Evolutionary conservation across 2,888 invertebrate species (phyloP), one percentile per base, ranked within the genome.

Genomic region (Leucania comma): DNA sequence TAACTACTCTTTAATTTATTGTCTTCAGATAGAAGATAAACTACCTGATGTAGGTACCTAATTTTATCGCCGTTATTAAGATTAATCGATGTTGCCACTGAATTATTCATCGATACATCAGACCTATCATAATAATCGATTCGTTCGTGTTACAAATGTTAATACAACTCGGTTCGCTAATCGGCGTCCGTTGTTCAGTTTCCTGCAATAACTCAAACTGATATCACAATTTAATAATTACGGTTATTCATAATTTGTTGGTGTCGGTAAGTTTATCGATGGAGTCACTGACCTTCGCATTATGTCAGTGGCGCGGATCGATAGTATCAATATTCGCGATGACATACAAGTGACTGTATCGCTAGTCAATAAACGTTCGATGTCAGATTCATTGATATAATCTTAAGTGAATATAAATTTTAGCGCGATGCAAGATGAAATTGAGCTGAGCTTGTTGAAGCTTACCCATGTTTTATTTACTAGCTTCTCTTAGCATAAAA

Each of bases 221-320:
- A 86, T 91, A 91, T 88, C 86, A 78, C 70, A 82, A 83, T 87
- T 88, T 83, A 89, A 90, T 90, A 89, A 91, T 90, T 91, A 90
- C 89, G 88, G 86, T 84, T 86, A 87, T 81, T 83, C 78, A 77
- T 89, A 88, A 89, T 87, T 87, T 88, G 80, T 76, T 78, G 85
- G 81, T 81, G 78, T 81, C 76, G 70, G 68, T 58, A 65, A 80
- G 79, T 83, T 87, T 88, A 88, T 89, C 86, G 65, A 67, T 66
- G 69, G 77, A 84, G 87, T 89, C 88, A 86, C 77, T 89, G 89
- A 77, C 89, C 88, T 90, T 87, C 83, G 86, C 75, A 82, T 88
- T 87, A 87, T 88, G 87, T 87, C 88, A 89, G 77, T 85, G 82
- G 75, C 76, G 63, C 72, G 82, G 77, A 84, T 87, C 86, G 82